Evolutionary conservation across 2,113 vertebrate species (phyloP), one percentile per base, ranked within the genome.

Genomic region (Neogobius melanostomus): DNA sequence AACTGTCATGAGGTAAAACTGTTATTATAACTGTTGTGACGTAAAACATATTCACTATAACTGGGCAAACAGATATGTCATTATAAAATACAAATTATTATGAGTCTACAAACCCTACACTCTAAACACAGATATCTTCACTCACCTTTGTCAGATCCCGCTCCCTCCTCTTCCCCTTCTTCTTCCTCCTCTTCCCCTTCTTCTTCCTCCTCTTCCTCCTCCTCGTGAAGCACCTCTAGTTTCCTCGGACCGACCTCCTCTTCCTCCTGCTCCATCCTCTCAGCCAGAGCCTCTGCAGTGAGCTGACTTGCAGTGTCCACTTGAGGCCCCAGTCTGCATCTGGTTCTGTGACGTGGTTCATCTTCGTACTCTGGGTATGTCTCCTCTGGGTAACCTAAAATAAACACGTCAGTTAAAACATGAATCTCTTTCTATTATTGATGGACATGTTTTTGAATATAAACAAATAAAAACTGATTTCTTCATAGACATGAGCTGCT

Each of bases 351-450:
- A 64, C 79, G 75, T 0, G 90, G 87, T 52, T 93, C 85, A 45
- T 94, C 93, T 11, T 94, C 93, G 12, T 94, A 95, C 12, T 92
- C 61, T 57, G 96, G 96, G 66, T 93, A 97, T 48, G 95, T 98
- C 88, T 98, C 98, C 86, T 96, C 96, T 76, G 96, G 92, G 86
- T 98, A 98, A 88, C 96, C 97, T 99, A 87, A 88, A 91, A 79
- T 92, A 56, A 6, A 60, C 7, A 53, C 21, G 21, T 21, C 21
- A 21, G 21, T 21, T 21, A 21, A 21, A 21, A 21, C 46, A 47
- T 11, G 1, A 11, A 47, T 47, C 46, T 8, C 46, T 8, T 47
- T 8, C 7, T 11, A 47, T 47, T 52, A 15, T n/a, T 16, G n/a
- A 17, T 53, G 6, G 6, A 47, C 46, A 47, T 7, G 7, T 47